phyloP scores from a whole-genome alignment of 1,140 invertebrate species.

The Lethocerus indicus region DNA sequence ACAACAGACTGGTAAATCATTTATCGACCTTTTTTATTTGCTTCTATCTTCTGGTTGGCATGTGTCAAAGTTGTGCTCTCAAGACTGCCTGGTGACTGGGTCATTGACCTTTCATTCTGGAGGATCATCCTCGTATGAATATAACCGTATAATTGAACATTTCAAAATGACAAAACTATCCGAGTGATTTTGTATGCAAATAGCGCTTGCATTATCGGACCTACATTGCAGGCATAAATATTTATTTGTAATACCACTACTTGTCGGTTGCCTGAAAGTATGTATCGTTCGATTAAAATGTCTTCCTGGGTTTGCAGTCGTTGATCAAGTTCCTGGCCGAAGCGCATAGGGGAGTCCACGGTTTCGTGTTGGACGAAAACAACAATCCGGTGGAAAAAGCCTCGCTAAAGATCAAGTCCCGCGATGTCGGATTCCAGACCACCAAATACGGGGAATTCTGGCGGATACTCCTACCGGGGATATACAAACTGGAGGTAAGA shows the following conservation, averaged over 20 bases:
- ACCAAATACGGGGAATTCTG: conserved; percentile 81
- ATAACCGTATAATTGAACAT: no score
- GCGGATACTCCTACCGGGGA: conserved; percentile 17
- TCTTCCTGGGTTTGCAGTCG: conserved; percentile 43
- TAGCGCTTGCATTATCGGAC: no score
- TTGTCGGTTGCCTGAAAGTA: no score
- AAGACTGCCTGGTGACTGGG: no score
- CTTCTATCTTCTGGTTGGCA: no score
- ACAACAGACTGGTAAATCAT: conserved; percentile 65
- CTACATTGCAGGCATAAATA: no score
- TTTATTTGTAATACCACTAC: no score
- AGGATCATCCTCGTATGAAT: no score
- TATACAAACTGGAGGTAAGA: conserved; percentile 20
- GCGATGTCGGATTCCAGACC: conserved; percentile 74
- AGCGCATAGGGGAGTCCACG: conserved; percentile 67
- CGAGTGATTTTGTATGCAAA: no score
- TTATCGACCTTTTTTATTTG: background rate
- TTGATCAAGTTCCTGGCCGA: conserved; percentile 75
- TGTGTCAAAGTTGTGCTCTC: background rate
- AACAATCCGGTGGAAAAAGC: conserved; percentile 69
- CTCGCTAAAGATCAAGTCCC: conserved; percentile 62
- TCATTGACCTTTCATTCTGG: no score
- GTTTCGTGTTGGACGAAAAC: conserved; percentile 66
- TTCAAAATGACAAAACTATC: no score
- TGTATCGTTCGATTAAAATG: no score